Evolutionary conservation across 2,113 vertebrate species (phyloP).

Genomic region (Xenus cinereus): DNA sequence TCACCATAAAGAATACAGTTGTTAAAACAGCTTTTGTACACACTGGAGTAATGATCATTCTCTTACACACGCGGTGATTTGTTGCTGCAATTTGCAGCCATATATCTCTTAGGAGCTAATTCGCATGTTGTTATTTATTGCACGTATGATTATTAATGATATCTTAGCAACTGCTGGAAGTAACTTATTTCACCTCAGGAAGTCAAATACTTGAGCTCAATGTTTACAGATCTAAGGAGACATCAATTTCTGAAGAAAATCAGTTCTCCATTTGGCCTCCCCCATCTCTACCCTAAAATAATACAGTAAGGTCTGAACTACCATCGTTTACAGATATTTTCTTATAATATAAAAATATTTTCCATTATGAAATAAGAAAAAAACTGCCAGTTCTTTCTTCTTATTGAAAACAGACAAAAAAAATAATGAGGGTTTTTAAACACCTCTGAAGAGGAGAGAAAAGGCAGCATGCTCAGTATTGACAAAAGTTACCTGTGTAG

Average conservation of each 20-base stretch:
- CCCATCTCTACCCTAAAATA: not conserved
- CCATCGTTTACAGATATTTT: not conserved
- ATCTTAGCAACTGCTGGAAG: constrained; percentile 82
- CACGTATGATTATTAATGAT: constrained; percentile 93
- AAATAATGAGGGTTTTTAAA: not conserved
- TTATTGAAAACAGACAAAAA: not conserved
- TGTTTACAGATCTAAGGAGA: constrained; percentile 49
- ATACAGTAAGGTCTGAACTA: not conserved
- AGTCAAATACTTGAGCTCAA: constrained; percentile 66
- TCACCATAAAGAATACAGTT: constrained; percentile 85
- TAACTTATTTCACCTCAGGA: constrained; percentile 76
- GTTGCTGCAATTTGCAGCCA: constrained; percentile 89
- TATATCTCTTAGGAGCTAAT: constrained; percentile 90
- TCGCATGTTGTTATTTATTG: constrained; percentile 93
- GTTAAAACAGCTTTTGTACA: constrained; percentile 84
- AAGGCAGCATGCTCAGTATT: not conserved
- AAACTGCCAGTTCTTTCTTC: not conserved
- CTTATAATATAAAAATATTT: not conserved
- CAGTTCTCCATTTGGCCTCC: not conserved
- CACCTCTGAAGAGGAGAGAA: not conserved
- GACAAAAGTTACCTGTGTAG: not conserved
- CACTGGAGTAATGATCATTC: constrained; percentile 84
- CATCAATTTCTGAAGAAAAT: constrained; percentile 48
- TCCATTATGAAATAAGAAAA: not conserved
- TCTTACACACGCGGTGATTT: constrained; percentile 86